Evolutionary conservation across 2,888 invertebrate species (phyloP), one percentile per base, ranked within the genome.

Genomic region (Tipula confusa): DNA sequence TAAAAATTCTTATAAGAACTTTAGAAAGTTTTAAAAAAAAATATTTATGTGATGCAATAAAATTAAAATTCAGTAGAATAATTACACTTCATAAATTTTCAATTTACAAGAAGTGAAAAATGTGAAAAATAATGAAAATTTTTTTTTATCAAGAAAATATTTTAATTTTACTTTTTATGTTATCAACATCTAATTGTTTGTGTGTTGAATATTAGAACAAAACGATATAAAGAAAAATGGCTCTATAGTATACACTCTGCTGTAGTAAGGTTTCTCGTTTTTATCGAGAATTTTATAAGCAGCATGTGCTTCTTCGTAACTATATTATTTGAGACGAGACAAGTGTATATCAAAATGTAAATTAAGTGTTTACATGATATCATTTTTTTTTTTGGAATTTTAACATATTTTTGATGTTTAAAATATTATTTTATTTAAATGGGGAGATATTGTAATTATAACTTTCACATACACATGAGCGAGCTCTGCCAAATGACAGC

Each of bases 51-150:
- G 9, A 64, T 64, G 64, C 64, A 64, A 64, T 64, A 64, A 64
- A 64, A 64, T 64, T 64, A 64, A 64, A 64, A 64, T 64, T 18
- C 64, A 24, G 64, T 64, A 64, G 64, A 64, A 24, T 64, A 64
- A 64, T 64, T 64, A 64, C 64, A 64, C 64, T 64, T 64, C 64
- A 64, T 64, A 64, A 64, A 64, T 64, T 64, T 64, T 64, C 64
- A 64, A 64, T 64, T 64, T 64, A 64, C 64, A 64, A 64, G n/a
- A n/a, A n/a, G 24, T 64, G 64, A 64, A 24, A 64, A 64, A 64
- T 64, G 64, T 64, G 64, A 24, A 64, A 64, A 64, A 64, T 64
- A 64, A 64, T 64, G 64, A 64, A 64, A 33, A 9, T 33, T 64
- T 64, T 64, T 64, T 64, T 64, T 64, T 64, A 64, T 64, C 64